phyloP scores from a whole-genome alignment of 2,888 invertebrate genomes.

The Galerucella pusilla region DNA sequence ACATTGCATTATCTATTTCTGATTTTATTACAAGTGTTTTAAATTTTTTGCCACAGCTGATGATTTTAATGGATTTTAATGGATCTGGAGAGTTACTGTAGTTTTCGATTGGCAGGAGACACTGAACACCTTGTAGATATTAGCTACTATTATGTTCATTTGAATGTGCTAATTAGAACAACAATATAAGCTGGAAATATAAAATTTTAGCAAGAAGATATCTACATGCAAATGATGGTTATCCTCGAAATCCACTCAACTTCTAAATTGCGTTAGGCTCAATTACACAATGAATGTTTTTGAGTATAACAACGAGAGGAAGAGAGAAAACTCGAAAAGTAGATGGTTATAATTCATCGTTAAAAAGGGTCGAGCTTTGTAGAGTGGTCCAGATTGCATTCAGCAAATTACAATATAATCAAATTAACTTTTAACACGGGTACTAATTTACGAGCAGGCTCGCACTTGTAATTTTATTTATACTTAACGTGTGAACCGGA shows the following conservation, averaged over 20 bases:
- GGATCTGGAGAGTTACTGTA: no score
- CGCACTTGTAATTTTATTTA: conserved; percentile 54
- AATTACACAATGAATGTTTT: conserved; percentile 36
- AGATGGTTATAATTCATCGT: conserved; percentile 42
- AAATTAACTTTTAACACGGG: conserved; percentile 59
- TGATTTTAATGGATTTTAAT: no score
- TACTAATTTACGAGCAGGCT: conserved; percentile 39
- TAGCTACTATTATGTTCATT: background rate
- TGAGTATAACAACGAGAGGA: conserved; percentile 36
- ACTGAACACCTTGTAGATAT: no score
- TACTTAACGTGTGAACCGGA: conserved; percentile 53
- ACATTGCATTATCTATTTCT: no score
- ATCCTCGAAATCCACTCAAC: conserved; percentile 27
- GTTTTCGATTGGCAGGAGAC: no score
- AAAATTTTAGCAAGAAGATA: background rate
- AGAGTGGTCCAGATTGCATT: conserved; percentile 58
- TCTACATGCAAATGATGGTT: conserved; percentile 9
- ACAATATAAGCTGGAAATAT: background rate
- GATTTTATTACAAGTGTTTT: no score
- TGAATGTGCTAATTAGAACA: background rate
- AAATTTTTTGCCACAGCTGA: no score
- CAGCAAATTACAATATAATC: conserved; percentile 63
- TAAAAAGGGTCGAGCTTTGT: conserved; percentile 41
- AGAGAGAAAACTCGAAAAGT: conserved; percentile 29
- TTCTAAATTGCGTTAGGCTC: conserved; percentile 24